A percentile compares a stretch with the other conserved stretches of the same genome.
Conservation (phyloP, 2,113 vertebrate genomes). For the Ovis aries region DNA sequence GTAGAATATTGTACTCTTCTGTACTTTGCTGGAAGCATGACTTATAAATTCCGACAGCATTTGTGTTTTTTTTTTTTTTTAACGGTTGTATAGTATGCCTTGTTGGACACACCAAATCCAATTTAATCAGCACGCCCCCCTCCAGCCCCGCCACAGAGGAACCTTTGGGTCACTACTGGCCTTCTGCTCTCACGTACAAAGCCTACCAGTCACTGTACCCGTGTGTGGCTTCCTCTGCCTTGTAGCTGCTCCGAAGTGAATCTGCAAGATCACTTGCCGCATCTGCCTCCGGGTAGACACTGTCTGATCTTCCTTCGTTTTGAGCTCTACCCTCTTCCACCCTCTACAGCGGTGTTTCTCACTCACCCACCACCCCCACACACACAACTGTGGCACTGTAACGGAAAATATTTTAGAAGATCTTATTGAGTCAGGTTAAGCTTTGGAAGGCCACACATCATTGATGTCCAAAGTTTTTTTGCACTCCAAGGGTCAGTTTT, state of each 20-base stretch:
- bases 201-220: accelerated
- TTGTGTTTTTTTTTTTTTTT: too few species aligned
- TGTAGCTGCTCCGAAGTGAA: background rate
- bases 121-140: background rate
- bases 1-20: background rate
- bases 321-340: background rate
- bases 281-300: background rate
- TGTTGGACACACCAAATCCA: background rate
- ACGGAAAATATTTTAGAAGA: background rate
- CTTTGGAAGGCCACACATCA: background rate
- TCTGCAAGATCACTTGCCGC: background rate
- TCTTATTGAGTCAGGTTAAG: background rate
- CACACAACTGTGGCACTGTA: background rate
- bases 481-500: background rate
- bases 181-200: background rate
- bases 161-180: background rate
- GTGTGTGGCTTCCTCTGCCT: background rate
- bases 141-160: accelerated
- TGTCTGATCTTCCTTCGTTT: background rate
- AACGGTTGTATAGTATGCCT: accelerated
- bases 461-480: background rate
- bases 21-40: too few species aligned
- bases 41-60: background rate
- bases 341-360: background rate
- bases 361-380: too few species aligned